Conservation (phyloP, 2,888 invertebrate species). For the Drosophila borealis region DNA sequence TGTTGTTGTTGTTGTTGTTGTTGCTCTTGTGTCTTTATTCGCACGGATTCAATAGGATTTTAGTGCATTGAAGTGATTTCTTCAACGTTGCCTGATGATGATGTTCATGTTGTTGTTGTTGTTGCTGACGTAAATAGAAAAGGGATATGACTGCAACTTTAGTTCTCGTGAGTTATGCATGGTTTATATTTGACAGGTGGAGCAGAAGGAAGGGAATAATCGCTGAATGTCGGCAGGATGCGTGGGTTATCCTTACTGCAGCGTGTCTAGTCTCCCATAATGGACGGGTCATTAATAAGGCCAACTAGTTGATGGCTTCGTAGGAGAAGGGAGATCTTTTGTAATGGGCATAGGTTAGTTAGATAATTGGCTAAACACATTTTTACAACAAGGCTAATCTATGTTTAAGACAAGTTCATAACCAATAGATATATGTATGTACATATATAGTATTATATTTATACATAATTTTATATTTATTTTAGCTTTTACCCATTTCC, state of each 20-base stretch:
- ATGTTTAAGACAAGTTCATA: too few species aligned
- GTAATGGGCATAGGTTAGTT: not conserved
- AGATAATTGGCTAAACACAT: not conserved
- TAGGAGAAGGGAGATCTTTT: not conserved
- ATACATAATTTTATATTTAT: not conserved
- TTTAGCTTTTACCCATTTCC: not conserved
- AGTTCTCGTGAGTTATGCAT: slow-evolving; percentile 35
- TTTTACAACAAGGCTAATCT: not conserved
- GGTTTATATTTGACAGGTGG: slow-evolving; percentile 6
- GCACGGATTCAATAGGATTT: slow-evolving; percentile 72
- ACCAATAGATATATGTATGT: too few species aligned
- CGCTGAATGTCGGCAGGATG: slow-evolving; percentile 18
- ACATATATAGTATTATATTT: not conserved
- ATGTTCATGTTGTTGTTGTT: slow-evolving; percentile 17
- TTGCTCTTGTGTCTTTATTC: not conserved
- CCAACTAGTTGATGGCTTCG: slow-evolving; percentile 1
- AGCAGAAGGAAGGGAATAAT: not conserved
- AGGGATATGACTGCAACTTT: slow-evolving; percentile 21
- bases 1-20: slow-evolving; percentile 33
- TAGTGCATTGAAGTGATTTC: slow-evolving; percentile 73
- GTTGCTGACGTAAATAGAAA: slow-evolving; percentile 16
- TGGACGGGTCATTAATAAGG: slow-evolving; percentile 45
- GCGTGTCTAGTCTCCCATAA: slow-evolving; percentile 14
- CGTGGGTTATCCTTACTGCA: slow-evolving; percentile 31
- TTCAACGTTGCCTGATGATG: slow-evolving; percentile 41